phyloP scores from a whole-genome alignment of 2,113 vertebrate genomes.

The Xiphophorus couchianus region DNA sequence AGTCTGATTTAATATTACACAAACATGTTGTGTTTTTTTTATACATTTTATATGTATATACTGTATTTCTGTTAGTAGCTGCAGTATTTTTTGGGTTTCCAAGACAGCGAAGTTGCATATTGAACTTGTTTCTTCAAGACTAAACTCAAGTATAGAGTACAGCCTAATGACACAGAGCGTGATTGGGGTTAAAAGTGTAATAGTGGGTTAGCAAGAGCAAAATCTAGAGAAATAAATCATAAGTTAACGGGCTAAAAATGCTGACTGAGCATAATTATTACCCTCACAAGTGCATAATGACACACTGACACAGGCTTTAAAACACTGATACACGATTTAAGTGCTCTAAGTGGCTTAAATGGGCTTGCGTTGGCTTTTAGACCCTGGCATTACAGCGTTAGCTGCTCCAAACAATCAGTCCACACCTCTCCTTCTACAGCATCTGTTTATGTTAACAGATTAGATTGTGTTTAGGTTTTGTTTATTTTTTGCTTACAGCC shows the following conservation, averaged over 20 bases:
- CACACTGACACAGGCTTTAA: slow-evolving; percentile 17
- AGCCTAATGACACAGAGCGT: slow-evolving; percentile 10
- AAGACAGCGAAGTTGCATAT: background rate
- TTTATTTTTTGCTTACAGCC: background rate
- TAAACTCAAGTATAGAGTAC: background rate
- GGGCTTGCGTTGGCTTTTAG: slow-evolving; percentile 55
- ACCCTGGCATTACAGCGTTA: slow-evolving; percentile 51
- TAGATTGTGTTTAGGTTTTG: background rate
- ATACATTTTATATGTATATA: background rate
- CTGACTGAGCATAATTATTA: slow-evolving; percentile 50
- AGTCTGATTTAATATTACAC: background rate
- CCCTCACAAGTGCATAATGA: slow-evolving; percentile 32
- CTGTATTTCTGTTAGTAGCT: background rate
- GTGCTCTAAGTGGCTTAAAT: slow-evolving; percentile 59
- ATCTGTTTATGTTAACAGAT: slow-evolving; percentile 16
- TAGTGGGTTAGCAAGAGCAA: slow-evolving; percentile 7
- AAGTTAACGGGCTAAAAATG: slow-evolving; percentile 25
- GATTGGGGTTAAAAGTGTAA: slow-evolving; percentile 36
- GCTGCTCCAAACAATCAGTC: slow-evolving; percentile 26
- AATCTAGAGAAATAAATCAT: slow-evolving; percentile 11
- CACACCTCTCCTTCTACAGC: slow-evolving; percentile 14
- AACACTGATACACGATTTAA: slow-evolving; percentile 20
- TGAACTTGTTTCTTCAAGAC: background rate
- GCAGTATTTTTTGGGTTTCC: background rate
- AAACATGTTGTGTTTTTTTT: background rate